Evolutionary conservation across 2,113 vertebrate species (phyloP).

Genomic region (Podocnemis expansa): DNA sequence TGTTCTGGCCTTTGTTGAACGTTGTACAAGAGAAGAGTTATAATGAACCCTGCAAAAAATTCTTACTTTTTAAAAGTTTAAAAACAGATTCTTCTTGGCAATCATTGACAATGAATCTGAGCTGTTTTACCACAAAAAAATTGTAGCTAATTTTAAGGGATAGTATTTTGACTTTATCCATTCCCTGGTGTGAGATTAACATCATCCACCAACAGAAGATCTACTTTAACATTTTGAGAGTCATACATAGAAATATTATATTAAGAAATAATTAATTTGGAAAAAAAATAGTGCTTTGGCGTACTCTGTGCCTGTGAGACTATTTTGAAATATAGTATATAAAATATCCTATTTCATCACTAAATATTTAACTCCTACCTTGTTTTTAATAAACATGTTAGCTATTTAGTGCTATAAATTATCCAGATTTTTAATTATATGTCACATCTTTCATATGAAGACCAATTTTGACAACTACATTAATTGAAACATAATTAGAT

Average conservation of each 20-base stretch:
- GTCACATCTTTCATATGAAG: not conserved
- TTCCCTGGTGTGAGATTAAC: not conserved
- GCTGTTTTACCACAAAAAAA: not conserved
- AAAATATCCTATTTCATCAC: not conserved
- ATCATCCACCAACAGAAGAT: not conserved
- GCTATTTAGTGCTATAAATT: not conserved
- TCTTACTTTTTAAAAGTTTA: not conserved
- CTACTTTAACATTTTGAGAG: not conserved
- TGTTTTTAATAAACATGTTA: not conserved
- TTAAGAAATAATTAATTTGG: not conserved
- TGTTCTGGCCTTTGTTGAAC: not conserved
- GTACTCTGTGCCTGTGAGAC: not conserved
- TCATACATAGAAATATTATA: rapidly evolving
- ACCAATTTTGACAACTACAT: not conserved
- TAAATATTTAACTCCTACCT: not conserved
- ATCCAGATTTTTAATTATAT: not conserved
- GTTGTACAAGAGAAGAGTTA: not conserved
- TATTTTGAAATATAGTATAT: not conserved
- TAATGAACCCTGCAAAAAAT: not conserved
- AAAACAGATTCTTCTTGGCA: not conserved
- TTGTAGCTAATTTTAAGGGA: not conserved
- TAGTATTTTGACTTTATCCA: not conserved
- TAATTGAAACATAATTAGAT: not conserved
- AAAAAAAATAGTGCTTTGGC: not conserved
- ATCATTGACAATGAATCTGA: not conserved